Conservation (phyloP, 2,888 invertebrate species). For the Girardia tigrina region DNA sequence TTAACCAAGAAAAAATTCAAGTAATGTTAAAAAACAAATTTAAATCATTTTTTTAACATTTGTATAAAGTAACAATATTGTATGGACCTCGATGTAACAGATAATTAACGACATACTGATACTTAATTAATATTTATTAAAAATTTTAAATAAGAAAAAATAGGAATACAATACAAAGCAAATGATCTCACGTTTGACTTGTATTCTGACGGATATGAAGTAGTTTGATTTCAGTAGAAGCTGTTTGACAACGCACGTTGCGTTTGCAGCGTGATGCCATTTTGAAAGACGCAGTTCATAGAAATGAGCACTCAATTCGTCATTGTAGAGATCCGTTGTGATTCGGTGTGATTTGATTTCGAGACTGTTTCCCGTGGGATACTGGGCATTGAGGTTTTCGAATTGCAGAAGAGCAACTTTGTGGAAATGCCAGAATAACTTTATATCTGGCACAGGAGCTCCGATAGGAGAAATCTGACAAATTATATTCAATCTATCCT, state of each 20-base stretch:
- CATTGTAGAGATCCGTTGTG: background rate
- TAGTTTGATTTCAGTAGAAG: background rate
- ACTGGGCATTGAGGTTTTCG: background rate
- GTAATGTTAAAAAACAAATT: no score
- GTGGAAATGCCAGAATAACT: background rate
- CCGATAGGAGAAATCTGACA: background rate
- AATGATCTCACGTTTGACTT: background rate
- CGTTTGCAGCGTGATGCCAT: background rate
- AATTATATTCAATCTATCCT: background rate
- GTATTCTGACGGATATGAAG: background rate
- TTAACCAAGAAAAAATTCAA: no score
- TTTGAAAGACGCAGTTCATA: slow-evolving; percentile 1
- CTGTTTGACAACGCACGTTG: background rate
- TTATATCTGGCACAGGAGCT: background rate
- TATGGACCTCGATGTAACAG: no score
- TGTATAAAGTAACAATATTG: no score
- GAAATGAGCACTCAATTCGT: background rate
- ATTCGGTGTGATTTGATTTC: background rate
- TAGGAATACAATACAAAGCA: background rate
- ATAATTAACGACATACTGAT: no score
- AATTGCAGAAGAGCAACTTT: background rate
- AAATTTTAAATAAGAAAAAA: no score
- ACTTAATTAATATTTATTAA: no score
- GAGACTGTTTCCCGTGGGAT: background rate
- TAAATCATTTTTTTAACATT: no score